Evolutionary conservation across 2,888 invertebrate genomes (phyloP).

Genomic region (Lochmaea capreae): DNA sequence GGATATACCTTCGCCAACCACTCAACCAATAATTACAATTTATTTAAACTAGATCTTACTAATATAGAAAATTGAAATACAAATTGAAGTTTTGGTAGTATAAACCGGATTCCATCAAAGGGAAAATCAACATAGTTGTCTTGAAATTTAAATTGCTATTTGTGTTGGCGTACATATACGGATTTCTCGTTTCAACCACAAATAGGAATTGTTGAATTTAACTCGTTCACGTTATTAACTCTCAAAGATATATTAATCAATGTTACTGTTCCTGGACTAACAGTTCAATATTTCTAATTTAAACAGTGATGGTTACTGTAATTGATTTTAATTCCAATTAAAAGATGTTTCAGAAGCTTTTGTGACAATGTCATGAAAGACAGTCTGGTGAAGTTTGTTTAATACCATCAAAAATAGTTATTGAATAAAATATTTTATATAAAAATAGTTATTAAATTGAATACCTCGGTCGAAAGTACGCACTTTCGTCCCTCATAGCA

Average conservation of each 20-base stretch:
- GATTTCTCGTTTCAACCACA: slow-evolving; percentile 13
- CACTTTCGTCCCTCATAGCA: too few relatives aligned
- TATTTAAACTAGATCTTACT: neutral
- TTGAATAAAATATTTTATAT: too few relatives aligned
- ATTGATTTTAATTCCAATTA: neutral
- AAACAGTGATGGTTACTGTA: slow-evolving; percentile 1
- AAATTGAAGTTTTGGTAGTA: neutral
- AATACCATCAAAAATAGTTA: too few relatives aligned
- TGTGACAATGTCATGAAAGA: too few relatives aligned
- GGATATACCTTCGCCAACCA: too few relatives aligned
- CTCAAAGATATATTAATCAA: slow-evolving; percentile 16
- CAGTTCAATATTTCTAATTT: slow-evolving; percentile 2
- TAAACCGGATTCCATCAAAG: neutral
- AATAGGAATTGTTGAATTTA: slow-evolving; percentile 16
- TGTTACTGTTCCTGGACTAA: neutral
- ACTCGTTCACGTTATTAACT: slow-evolving; percentile 9
- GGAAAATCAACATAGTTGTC: neutral
- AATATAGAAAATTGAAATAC: slow-evolving; percentile 3
- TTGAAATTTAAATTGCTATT: slow-evolving; percentile 14
- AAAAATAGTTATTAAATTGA: too few relatives aligned
- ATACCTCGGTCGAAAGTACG: too few relatives aligned
- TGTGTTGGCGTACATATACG: slow-evolving; percentile 3
- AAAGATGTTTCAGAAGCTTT: neutral
- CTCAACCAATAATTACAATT: neutral
- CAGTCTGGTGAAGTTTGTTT: too few relatives aligned